phyloP scores from a whole-genome alignment of 2,797 vertebrate genomes.

The Enteromius argenteus region DNA sequence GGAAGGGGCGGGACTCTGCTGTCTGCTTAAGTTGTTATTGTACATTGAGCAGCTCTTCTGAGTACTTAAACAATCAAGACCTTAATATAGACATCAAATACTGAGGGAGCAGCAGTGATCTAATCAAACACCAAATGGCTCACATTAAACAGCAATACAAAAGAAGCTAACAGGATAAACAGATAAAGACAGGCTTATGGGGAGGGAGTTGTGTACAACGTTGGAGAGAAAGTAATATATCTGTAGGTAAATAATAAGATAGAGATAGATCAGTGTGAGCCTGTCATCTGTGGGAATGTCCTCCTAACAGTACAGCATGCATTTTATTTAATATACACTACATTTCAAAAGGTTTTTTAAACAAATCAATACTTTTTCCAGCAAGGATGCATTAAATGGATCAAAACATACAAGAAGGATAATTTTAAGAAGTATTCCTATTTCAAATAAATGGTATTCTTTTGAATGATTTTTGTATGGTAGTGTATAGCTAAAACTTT shows the following conservation, averaged over 20 bases:
- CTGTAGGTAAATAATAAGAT: constrained; percentile 17
- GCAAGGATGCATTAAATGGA: neutral
- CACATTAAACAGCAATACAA: neutral
- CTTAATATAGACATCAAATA: constrained; percentile 54
- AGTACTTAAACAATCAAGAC: constrained; percentile 39
- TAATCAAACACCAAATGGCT: constrained; percentile 39
- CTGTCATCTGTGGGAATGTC: neutral
- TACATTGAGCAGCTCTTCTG: neutral
- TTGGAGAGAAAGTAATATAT: neutral
- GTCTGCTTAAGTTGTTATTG: constrained; percentile 22
- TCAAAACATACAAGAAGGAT: neutral
- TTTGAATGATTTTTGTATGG: neutral
- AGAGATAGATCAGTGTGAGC: neutral
- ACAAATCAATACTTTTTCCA: neutral
- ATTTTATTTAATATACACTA: neutral
- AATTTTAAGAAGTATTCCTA: neutral
- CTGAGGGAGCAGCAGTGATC: constrained; percentile 21
- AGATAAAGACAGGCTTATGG: constrained; percentile 3
- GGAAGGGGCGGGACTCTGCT: neutral
- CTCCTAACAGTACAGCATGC: neutral
- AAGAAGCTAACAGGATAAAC: constrained; percentile 40
- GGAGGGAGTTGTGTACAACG: neutral
- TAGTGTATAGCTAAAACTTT: too few relatives aligned
- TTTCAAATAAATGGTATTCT: neutral
- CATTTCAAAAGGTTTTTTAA: neutral